phyloP scores from a whole-genome alignment of 2,888 invertebrate species.

The Amaurobius ferox region DNA sequence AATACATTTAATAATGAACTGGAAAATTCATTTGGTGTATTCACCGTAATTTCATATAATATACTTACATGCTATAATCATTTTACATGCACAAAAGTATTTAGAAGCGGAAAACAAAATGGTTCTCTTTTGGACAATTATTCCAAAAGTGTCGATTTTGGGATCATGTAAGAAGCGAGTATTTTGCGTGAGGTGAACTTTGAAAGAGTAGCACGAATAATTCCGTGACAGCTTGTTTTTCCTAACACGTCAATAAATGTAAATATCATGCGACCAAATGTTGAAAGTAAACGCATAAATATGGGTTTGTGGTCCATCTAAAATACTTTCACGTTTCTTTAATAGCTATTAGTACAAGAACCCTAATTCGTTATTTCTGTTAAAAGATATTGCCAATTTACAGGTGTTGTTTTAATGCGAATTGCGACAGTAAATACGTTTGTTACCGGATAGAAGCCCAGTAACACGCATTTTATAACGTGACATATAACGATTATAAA shows the following conservation, averaged over 20 bases:
- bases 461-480: not conserved
- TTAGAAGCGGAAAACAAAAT: not conserved
- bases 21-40: no score
- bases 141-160: not conserved
- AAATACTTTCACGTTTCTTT: conserved; percentile 38
- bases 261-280: conserved; percentile 32
- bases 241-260: conserved; percentile 41
- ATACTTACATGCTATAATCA: not conserved
- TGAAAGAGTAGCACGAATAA: conserved; percentile 18
- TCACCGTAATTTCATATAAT: not conserved
- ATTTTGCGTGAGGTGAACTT: conserved; percentile 6
- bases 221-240: conserved; percentile 39
- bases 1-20: no score
- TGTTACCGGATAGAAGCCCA: not conserved
- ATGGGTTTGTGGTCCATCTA: conserved; percentile 17
- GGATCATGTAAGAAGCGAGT: not conserved
- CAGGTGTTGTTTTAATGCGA: not conserved
- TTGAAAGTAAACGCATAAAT: conserved; percentile 27
- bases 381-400: conserved; percentile 3
- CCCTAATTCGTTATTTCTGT: not conserved
- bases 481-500: not conserved
- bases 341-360: not conserved
- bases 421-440: not conserved
- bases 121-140: not conserved
- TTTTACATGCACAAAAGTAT: not conserved